Percentiles rank a stretch among this genome's conserved stretches.
phyloP scores from a whole-genome alignment of 2,113 vertebrate genomes.

The Zosterops pallidus region DNA sequence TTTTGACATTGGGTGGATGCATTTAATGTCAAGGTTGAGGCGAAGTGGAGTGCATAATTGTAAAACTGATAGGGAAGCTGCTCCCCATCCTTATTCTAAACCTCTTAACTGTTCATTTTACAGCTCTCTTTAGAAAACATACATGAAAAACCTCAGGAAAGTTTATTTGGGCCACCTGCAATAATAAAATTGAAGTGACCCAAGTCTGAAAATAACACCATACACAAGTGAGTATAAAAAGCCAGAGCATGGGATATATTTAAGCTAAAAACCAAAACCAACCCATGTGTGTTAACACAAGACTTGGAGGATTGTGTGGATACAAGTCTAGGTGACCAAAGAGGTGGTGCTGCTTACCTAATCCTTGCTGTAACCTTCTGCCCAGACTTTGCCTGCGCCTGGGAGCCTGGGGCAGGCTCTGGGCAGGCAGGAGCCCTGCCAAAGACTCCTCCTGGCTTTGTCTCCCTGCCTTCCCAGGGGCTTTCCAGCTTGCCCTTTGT shows the following conservation, averaged over 20 bases:
- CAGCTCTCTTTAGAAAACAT: neutral
- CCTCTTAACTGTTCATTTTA: neutral
- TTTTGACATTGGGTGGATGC: neutral
- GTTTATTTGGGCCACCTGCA: neutral
- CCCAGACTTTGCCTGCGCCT: neutral
- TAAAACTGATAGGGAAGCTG: neutral
- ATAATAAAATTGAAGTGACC: neutral
- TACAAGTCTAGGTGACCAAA: neutral
- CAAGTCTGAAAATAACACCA: neutral
- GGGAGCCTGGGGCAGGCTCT: neutral
- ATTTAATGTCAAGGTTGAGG: neutral
- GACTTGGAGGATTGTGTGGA: neutral
- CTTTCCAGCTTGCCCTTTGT: neutral
- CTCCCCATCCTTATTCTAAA: neutral
- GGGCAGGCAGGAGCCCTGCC: neutral
- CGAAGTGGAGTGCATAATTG: rapidly evolving
- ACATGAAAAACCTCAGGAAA: neutral
- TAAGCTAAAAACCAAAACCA: neutral
- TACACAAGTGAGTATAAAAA: neutral
- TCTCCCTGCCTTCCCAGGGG: rapidly evolving
- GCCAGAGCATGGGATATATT: neutral
- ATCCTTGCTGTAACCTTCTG: neutral
- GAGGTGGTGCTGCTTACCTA: neutral
- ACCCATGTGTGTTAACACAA: neutral
- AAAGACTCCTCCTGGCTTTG: neutral